phyloP scores from a whole-genome alignment of 2,113 vertebrate species.

The Poecilia latipinna region DNA sequence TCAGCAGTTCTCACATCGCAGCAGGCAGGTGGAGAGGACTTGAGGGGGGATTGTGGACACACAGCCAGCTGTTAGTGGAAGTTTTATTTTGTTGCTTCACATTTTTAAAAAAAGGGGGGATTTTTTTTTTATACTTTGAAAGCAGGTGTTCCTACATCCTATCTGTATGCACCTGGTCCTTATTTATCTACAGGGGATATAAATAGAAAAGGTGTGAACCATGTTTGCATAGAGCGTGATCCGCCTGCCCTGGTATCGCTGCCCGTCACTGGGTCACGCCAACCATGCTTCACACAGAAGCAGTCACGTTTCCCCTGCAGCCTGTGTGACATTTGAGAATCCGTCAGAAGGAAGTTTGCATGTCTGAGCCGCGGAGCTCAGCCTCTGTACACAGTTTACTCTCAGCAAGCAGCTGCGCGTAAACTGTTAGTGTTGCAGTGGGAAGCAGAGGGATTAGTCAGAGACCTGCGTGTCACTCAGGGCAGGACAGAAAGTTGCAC shows the following conservation, averaged over 20 bases:
- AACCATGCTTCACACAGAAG: not conserved
- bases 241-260: no score
- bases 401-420: constrained; percentile 23
- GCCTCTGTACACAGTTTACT: constrained; percentile 56
- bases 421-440: constrained; percentile 39
- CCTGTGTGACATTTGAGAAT: not conserved
- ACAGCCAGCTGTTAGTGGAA: not conserved
- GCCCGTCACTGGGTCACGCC: no score
- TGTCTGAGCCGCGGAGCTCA: not conserved
- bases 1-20: no score
- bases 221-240: not conserved
- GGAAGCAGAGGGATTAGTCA: constrained; percentile 25
- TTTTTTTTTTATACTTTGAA: not conserved
- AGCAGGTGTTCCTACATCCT: not conserved
- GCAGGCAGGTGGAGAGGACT: no score
- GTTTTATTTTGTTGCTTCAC: not conserved
- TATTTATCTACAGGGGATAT: not conserved
- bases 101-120: no score
- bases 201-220: not conserved
- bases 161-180: not conserved
- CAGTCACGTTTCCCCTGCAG: not conserved
- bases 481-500: not conserved
- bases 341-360: not conserved
- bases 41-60: no score
- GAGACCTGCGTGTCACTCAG: not conserved